These are phyloP conservation scores for Dicranocentrus wangi DNA, from an alignment of 2,888 invertebrate genomes.

Conservation along the genomic window DNA sequence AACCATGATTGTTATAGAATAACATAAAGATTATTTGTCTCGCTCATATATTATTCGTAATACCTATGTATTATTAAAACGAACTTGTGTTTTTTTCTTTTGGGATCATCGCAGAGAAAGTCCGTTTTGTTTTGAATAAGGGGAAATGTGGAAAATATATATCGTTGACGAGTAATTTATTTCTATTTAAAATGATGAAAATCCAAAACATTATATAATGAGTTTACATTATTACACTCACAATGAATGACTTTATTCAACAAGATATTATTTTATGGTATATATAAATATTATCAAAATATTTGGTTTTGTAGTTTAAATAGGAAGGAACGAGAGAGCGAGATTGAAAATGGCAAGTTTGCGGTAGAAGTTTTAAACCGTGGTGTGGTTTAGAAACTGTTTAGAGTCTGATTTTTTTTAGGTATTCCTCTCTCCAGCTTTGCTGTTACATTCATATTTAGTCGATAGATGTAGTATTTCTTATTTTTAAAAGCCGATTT, in stretches of 20 bases:
- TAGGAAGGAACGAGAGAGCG: too few species aligned
- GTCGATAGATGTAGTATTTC: not conserved
- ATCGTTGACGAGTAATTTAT: constrained; percentile 25
- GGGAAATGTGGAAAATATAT: too few species aligned
- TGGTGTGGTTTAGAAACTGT: not conserved
- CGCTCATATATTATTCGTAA: not conserved
- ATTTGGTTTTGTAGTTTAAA: too few species aligned
- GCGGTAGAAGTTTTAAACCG: not conserved
- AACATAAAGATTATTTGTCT: not conserved
- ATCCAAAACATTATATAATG: too few species aligned
- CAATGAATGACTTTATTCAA: constrained; percentile 20
- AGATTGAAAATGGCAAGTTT: too few species aligned
- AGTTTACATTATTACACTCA: not conserved
- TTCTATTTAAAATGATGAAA: constrained; percentile 10
- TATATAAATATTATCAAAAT: not conserved
- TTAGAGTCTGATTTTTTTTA: not conserved
- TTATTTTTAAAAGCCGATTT: not conserved
- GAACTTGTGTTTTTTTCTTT: not conserved
- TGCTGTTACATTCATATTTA: not conserved
- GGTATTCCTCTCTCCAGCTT: not conserved
- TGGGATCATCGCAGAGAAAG: not conserved
- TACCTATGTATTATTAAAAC: not conserved
- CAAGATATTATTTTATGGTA: constrained; percentile 16
- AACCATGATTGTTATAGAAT: constrained; percentile 4
- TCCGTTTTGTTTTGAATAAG: not conserved